phyloP scores from a whole-genome alignment of 2,888 invertebrate genomes.

The Temnothorax unifasciatus region DNA sequence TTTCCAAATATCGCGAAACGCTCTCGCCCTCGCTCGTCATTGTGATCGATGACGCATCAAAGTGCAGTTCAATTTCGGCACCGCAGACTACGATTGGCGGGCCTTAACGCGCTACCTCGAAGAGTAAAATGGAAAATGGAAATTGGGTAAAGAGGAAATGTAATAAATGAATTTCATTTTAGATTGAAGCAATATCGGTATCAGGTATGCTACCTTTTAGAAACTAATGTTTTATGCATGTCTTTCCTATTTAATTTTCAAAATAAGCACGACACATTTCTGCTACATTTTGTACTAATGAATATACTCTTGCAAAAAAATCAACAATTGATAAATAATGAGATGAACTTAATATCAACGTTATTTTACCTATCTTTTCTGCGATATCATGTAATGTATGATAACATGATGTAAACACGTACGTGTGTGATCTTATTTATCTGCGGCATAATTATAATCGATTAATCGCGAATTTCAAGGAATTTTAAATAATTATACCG shows the following conservation, averaged over 20 bases:
- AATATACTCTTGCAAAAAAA: neutral
- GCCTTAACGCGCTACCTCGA: neutral
- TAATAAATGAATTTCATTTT: conserved; percentile 7
- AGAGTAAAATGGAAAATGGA: conserved; percentile 5
- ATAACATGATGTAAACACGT: neutral
- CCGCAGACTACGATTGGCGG: neutral
- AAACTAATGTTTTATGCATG: neutral
- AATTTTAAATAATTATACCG: conserved; percentile 23
- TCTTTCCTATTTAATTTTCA: neutral
- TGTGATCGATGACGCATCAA: conserved; percentile 33
- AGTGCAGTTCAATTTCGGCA: conserved; percentile 29
- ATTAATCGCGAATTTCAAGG: conserved; percentile 32
- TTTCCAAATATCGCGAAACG: conserved; percentile 35
- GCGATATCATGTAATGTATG: neutral
- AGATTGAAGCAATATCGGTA: neutral
- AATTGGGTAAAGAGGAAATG: neutral
- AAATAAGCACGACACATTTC: neutral
- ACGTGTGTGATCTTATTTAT: neutral
- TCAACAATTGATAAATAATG: neutral
- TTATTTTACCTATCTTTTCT: neutral
- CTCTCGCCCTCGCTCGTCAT: neutral
- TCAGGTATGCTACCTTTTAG: too few relatives aligned
- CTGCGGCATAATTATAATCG: neutral
- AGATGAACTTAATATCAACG: neutral
- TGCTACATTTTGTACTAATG: neutral